Evolutionary conservation across 53 echinoderm and acorn worm species (phyloP), one percentile per base, ranked within the genome.

Genomic region (Temnopleurus reevesii): DNA sequence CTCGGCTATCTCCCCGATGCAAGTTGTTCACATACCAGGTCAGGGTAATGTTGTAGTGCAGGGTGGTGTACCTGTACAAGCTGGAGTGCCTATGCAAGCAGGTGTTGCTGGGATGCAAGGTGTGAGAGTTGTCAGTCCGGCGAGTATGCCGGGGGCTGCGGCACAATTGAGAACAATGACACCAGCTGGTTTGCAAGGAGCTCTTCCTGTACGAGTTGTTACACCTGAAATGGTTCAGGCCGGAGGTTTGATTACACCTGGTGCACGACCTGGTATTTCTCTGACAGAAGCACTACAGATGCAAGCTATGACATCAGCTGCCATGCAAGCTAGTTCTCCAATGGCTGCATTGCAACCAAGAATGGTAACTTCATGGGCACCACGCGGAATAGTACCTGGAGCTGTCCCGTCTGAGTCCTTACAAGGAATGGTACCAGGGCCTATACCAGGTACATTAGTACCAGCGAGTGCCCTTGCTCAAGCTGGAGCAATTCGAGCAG

Each of bases 11-110:
- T 85, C 88, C 10, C 88, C 88, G 2, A 66, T 64, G 88, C 88
- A 87, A 66, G 66, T 87, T 28, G 88, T 87, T 36, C 88, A 64
- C 47, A 17, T 87, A 63, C 88, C 88, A n/a, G 88, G 88, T 17
- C 88, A 87, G 17, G 66, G 59, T 8, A 45, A 66, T 86, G 53
- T 66, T 5, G 66, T 53, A 12, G 8, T 87, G 8, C 88, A 87
- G 49, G 65, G 23, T 24, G 57, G 83, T 54, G 35, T 44, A 0
- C 45, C 46, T 19, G 45, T 82, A 18, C 82, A 82, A 21, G 82
- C 12, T 46, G 82, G 84, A 60, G 1, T 83, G 55, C 83, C 83
- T 18, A 19, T 83, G 53, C 83, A 83, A 83, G 83, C 55, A 83
- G 44, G 35, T 30, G 12, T 30, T 9, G 29, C 31, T 21, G 84